phyloP scores from a whole-genome alignment of 1,140 invertebrate genomes.

The Mizuhopecten yessoensis region DNA sequence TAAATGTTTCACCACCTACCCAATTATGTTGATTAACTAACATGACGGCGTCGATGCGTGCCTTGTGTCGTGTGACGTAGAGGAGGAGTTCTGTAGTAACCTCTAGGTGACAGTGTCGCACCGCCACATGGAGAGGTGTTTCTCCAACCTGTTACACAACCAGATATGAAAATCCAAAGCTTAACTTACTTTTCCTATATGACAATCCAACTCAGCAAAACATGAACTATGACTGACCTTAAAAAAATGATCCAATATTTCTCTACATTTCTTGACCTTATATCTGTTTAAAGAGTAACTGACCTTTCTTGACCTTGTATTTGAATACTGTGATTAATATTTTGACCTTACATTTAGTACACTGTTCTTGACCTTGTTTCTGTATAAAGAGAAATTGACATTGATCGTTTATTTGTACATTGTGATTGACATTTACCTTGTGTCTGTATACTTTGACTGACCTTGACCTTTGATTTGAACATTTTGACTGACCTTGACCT shows the following conservation, averaged over 20 bases:
- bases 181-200: background rate
- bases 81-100: slow-evolving; percentile 82
- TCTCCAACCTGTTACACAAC: slow-evolving; percentile 81
- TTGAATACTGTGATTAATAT: no score
- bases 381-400: no score
- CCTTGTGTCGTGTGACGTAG: slow-evolving; percentile 74
- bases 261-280: no score
- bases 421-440: no score
- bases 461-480: no score
- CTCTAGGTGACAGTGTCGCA: slow-evolving; percentile 84
- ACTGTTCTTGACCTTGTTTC: no score
- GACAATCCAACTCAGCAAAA: background rate
- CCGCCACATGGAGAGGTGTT: slow-evolving; percentile 85
- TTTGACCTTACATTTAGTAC: no score
- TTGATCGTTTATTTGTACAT: no score
- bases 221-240: no score
- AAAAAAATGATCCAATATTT: background rate
- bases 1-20: slow-evolving; percentile 74
- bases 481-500: background rate
- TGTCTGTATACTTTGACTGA: no score
- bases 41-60: slow-evolving; percentile 79
- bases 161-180: slow-evolving; percentile 51
- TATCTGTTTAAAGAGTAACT: no score
- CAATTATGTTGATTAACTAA: slow-evolving; percentile 84
- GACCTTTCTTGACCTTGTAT: no score